Evolutionary conservation across 1,140 invertebrate genomes (phyloP), one percentile per base, ranked within the genome.

Genomic region (Temnothorax longispinosus): DNA sequence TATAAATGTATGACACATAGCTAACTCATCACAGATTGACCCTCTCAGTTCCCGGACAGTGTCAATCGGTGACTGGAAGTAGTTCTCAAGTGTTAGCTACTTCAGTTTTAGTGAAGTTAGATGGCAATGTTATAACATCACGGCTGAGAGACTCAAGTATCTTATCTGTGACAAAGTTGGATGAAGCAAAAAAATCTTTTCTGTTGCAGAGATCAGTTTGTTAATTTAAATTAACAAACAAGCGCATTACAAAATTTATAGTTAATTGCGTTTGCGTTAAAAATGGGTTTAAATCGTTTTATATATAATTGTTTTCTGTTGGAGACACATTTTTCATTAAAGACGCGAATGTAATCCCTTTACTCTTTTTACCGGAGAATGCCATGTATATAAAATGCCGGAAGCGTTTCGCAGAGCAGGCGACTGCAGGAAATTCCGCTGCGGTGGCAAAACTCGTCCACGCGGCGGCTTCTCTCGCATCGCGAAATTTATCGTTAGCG

Each of bases 401-500:
- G 69, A 74, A 87, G 67, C 56, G 69, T 67, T 60, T 27, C 56
- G 76, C 41, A 35, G 52, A 58, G 38, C 60, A 52, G 21, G 47
- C 69, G 52, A 56, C 87, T 41, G 54, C 50, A 21, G 54, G 65
- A 69, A 62, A 88, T 86, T 85, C 74, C 56, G 52, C 71, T 38
- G 60, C 56, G 60, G 44, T 35, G 56, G 86, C 75, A 65, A 77
- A 85, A 76, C 74, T 85, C 82, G 82, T 50, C 54, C 76, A 60
- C 38, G 44, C 62, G 50, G 52, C 27, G 50, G 52, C 27, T 58
- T 11, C 64, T 86, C 52, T 60, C 75, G 64, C 80, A 64, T 86
- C 67, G 76, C 88, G 71, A 90, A 90, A 91, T 91, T 90, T 90
- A 91, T 91, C 85, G 87, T 90, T 80, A 85, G 69, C 80, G 86